Percentiles rank a stretch among this genome's conserved stretches.
phyloP scores from a whole-genome alignment of 1,140 invertebrate species.

The Rhyacophila brunnea region DNA sequence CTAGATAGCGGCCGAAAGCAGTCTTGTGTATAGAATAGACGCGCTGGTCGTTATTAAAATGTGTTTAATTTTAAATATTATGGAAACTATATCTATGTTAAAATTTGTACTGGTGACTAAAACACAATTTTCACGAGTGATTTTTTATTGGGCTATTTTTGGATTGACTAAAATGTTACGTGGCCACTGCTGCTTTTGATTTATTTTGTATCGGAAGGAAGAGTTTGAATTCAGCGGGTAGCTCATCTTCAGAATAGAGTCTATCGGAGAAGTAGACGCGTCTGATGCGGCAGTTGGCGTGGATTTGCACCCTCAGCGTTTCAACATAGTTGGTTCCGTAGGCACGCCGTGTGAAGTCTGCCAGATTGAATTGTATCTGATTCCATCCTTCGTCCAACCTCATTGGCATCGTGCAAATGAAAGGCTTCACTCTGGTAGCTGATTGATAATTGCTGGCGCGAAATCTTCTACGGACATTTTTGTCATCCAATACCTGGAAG shows the following conservation, averaged over 20 bases:
- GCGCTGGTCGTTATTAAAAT: no score
- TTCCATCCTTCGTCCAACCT: slow-evolving; percentile 98
- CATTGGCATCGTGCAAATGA: slow-evolving; percentile 99
- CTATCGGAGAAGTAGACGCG: slow-evolving; percentile 98
- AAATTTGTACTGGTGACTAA: no score
- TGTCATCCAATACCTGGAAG: slow-evolving; percentile 90
- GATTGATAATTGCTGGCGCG: slow-evolving; percentile 98
- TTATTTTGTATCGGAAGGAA: slow-evolving; percentile 91
- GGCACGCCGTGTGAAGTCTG: slow-evolving; percentile 95
- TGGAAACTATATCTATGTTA: no score
- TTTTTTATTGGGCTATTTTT: not conserved
- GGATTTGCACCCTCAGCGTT: slow-evolving; percentile 95
- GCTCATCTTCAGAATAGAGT: slow-evolving; percentile 97
- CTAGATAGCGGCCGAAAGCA: no score
- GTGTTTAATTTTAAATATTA: not conserved
- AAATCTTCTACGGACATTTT: slow-evolving; percentile 93
- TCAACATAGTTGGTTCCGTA: slow-evolving; percentile 99
- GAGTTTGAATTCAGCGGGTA: slow-evolving; percentile 98
- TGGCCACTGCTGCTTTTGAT: slow-evolving; percentile 56
- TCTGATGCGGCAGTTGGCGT: slow-evolving; percentile 97
- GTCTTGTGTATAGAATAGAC: no score
- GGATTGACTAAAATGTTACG: slow-evolving; percentile 31
- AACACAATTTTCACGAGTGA: not conserved
- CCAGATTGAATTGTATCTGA: slow-evolving; percentile 94
- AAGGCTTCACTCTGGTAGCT: slow-evolving; percentile 95